These are phyloP conservation scores for Diadophis punctatus DNA, from an alignment of 2,113 vertebrate genomes.

Conservation along the genomic window DNA sequence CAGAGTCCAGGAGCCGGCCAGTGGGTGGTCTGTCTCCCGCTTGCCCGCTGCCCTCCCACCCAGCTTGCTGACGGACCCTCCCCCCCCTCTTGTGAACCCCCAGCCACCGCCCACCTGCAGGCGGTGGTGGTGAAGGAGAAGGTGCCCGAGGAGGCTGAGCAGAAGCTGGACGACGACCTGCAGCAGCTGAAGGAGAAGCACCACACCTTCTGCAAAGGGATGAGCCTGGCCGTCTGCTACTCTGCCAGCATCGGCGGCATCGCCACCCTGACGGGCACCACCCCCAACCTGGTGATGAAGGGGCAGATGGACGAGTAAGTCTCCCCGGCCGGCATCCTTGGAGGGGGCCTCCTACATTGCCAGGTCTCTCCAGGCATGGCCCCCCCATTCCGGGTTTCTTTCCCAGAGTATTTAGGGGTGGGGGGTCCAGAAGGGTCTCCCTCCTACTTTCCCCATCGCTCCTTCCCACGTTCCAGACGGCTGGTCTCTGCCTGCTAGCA, in stretches of 20 bases:
- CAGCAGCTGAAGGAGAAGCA: constrained; percentile 56
- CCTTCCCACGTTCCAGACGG: not conserved
- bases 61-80: not conserved
- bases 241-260: constrained; percentile 91
- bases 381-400: not conserved
- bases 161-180: not conserved
- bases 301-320: constrained; percentile 87
- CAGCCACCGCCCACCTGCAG: constrained; percentile 43
- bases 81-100: not conserved
- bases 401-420: not conserved
- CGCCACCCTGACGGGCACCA: constrained; percentile 88
- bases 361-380: not conserved
- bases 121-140: constrained; percentile 11
- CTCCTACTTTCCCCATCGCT: not conserved
- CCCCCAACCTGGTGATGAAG: constrained; percentile 88
- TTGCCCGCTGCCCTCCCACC: rapidly evolving
- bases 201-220: constrained; percentile 73
- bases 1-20: too few species aligned
- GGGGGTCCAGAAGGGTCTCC: not conserved
- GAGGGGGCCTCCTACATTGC: not conserved
- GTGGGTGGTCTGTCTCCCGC: not conserved
- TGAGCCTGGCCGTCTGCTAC: constrained; percentile 87
- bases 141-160: rapidly evolving
- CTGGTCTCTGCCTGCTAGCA: too few species aligned
- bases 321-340: not conserved